A percentile compares a stretch with the other conserved stretches of the same genome.
phyloP scores from a whole-genome alignment of 2,797 vertebrate genomes.

The Nothura maculosa region DNA sequence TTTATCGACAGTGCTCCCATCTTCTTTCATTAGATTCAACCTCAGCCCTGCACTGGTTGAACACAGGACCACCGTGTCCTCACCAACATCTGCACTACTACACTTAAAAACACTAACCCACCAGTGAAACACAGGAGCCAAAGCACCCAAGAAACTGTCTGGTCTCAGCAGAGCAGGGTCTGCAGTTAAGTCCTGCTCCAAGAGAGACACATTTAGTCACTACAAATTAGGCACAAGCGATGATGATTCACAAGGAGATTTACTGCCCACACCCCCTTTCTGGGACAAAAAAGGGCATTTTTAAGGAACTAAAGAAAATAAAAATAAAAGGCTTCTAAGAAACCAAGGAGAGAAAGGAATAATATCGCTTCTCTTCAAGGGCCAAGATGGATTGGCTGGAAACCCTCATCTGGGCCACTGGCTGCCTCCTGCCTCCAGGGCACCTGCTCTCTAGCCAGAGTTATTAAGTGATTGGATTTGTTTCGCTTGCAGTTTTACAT shows the following conservation, averaged over 20 bases:
- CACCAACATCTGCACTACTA: constrained; percentile 59
- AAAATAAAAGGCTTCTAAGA: neutral
- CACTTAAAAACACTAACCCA: constrained; percentile 29
- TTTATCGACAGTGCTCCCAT: neutral
- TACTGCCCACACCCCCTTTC: neutral
- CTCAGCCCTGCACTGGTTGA: neutral
- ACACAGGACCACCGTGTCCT: neutral
- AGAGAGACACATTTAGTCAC: neutral
- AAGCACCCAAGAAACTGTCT: neutral
- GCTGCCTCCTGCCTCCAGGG: neutral
- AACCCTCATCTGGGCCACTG: neutral
- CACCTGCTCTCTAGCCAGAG: neutral
- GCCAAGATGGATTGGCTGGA: neutral
- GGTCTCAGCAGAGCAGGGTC: constrained; percentile 20
- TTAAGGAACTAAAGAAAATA: neutral
- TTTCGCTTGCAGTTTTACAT: neutral
- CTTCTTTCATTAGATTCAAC: neutral
- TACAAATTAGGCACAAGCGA: rapidly evolving
- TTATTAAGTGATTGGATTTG: neutral
- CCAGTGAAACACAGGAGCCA: neutral
- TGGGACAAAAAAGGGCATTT: neutral
- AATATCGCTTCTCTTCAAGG: neutral
- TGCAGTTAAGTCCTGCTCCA: neutral
- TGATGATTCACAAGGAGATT: neutral
- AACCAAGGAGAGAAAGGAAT: neutral